Percentiles rank a stretch among this genome's conserved stretches.
phyloP scores from a whole-genome alignment of 1,140 invertebrate genomes.

The Drosophila melanogaster region Release_6_plus_ISO1_MT NT_033779.5:9037501-9038000 shows the following conservation, averaged over 20 bases:
- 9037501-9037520: constrained; percentile 46
- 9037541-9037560: constrained; percentile 59
- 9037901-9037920: constrained; percentile 33
- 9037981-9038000: constrained; percentile 39
- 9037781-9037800: constrained; percentile 34
- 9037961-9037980: constrained; percentile 81
- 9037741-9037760: constrained; percentile 25
- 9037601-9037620: neutral
- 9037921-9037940: neutral
- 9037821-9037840: constrained; percentile 68
- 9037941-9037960: constrained; percentile 75
- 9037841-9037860: constrained; percentile 82
- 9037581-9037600: constrained; percentile 34
- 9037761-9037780: constrained; percentile 20
- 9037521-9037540: constrained; percentile 16
- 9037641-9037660: constrained; percentile 56
- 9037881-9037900: constrained; percentile 70
- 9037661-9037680: constrained; percentile 59
- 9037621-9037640: constrained; percentile 1
- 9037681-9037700: constrained; percentile 72
- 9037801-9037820: constrained; percentile 64
- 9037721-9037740: constrained; percentile 68
- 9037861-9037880: constrained; percentile 82
- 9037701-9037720: constrained; percentile 80
- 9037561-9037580: constrained; percentile 42